Conservation (phyloP, 2,888 invertebrate species). For the Cephus runcator region DNA sequence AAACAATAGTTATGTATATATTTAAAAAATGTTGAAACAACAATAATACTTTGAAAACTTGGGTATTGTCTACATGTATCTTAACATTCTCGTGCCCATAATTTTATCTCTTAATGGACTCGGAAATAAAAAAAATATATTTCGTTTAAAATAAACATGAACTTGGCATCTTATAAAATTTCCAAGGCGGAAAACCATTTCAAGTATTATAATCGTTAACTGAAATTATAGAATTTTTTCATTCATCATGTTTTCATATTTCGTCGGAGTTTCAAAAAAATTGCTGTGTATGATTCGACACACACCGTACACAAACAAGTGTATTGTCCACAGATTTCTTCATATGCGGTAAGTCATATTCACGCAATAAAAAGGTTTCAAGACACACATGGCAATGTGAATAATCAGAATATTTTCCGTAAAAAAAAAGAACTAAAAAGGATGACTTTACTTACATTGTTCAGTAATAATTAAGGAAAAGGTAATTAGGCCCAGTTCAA, state of each 20-base stretch:
- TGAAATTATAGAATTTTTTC: not conserved
- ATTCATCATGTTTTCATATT: not conserved
- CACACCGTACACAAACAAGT: not conserved
- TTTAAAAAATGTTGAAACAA: too few relatives aligned
- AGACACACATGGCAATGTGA: not conserved
- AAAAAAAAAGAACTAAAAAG: not conserved
- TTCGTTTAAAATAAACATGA: too few relatives aligned
- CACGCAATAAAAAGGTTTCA: not conserved
- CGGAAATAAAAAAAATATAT: too few relatives aligned
- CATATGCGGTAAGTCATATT: not conserved
- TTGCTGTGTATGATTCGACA: not conserved
- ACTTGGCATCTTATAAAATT: not conserved
- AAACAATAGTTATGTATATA: too few relatives aligned
- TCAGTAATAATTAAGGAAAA: slow-evolving; percentile 22
- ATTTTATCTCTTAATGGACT: too few relatives aligned
- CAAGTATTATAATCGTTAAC: not conserved
- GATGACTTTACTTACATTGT: not conserved
- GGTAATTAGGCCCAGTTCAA: slow-evolving; percentile 29
- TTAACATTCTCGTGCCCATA: too few relatives aligned
- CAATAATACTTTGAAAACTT: too few relatives aligned
- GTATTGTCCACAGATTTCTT: not conserved
- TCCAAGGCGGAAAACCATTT: not conserved
- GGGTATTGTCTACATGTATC: too few relatives aligned
- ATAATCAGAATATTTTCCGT: not conserved
- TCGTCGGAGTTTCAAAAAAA: not conserved